Base-by-base conservation (phyloP, 2,797 vertebrate species). In the Notolabrus celidotus region DNA sequence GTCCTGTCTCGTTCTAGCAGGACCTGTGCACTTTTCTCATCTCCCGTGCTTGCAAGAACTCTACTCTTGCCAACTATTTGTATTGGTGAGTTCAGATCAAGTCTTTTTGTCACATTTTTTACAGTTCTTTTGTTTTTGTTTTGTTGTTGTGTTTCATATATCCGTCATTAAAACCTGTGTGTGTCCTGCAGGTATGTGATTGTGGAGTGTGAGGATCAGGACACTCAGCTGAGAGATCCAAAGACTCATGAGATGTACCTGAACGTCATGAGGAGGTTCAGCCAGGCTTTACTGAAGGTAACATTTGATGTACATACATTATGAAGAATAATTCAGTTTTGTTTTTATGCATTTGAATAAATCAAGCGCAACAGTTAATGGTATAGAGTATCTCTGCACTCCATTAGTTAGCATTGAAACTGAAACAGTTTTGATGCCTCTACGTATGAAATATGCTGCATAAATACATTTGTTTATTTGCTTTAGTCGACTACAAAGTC, bases 231-330 rank as follows among this genome's bases (percentile, higher is more conserved):
- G 93, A 95, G 98, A 91, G 98, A 99, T 67, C 97, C 96, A 0
- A 99, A 97, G 90, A 99, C 96, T 15, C 96, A 98, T 0, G 97
- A 99, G 79, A 99, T 99, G 98, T 99, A 99, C 88, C 92, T 99
- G 76, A 99, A 98, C 0, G 97, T 99, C 20, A 99, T 99, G 96
- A 95, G 96, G 84, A 92, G 97, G 74, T 99, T 99, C 90, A 99
- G 98, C 82, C 97, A 99, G 78, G 98, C 98, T 38, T 86, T 99
- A 61, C 88, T 99, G 8, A 99, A 99, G 97, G 98, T 98, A 56
- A 56, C 31, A 27, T n/a, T n/a, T 3, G 1, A 23, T 53, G 8
- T 4, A 10, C 5, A 22, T 8, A 16, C 14, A 10, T 42, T 17
- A n/a, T 58, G 16, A 4, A n/a, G 39, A 19, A 43, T 14, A 29